A percentile compares a stretch with the other conserved stretches of the same genome.
Conservation (phyloP, 37 sponge, comb jelly and placozoan species). For the Halichondria panicea region DNA sequence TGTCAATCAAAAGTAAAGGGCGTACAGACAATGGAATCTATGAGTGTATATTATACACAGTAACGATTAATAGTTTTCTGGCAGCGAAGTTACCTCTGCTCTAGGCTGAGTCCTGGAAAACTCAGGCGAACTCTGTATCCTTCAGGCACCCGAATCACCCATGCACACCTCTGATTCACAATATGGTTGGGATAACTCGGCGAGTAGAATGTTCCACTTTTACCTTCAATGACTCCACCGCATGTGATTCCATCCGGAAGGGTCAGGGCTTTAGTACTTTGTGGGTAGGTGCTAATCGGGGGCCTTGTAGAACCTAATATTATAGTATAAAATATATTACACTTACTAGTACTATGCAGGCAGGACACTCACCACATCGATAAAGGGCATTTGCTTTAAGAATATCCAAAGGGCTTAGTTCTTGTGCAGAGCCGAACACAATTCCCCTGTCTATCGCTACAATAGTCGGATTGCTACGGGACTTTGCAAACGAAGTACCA, state of each 20-base stretch:
- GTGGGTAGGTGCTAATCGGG: neutral
- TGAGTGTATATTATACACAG: too few species aligned
- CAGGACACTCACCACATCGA: slow-evolving; percentile 53
- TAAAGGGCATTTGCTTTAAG: slow-evolving; percentile 63
- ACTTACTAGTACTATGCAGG: neutral
- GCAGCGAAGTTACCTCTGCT: slow-evolving; percentile 18
- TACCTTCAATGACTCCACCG: slow-evolving; percentile 11
- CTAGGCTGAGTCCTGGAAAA: neutral
- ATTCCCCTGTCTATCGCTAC: slow-evolving; percentile 25
- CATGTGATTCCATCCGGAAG: slow-evolving; percentile 30
- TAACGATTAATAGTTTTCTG: too few species aligned
- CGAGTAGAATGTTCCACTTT: slow-evolving; percentile 6
- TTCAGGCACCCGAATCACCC: slow-evolving; percentile 31
- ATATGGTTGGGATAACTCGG: slow-evolving; percentile 34
- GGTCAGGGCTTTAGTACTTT: neutral
- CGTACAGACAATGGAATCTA: too few species aligned
- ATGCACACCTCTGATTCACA: slow-evolving; percentile 34
- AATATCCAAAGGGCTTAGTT: slow-evolving; percentile 67
- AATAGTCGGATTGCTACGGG: slow-evolving; percentile 10
- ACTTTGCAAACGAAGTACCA: slow-evolving; percentile 15
- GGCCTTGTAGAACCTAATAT: slow-evolving; percentile 4
- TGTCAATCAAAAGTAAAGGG: too few species aligned
- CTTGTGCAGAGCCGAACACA: slow-evolving; percentile 50
- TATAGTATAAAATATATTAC: neutral
- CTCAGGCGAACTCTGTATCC: slow-evolving; percentile 22